Evolutionary conservation across 2,888 invertebrate species (phyloP).

Genomic region (Erynnis tages): DNA sequence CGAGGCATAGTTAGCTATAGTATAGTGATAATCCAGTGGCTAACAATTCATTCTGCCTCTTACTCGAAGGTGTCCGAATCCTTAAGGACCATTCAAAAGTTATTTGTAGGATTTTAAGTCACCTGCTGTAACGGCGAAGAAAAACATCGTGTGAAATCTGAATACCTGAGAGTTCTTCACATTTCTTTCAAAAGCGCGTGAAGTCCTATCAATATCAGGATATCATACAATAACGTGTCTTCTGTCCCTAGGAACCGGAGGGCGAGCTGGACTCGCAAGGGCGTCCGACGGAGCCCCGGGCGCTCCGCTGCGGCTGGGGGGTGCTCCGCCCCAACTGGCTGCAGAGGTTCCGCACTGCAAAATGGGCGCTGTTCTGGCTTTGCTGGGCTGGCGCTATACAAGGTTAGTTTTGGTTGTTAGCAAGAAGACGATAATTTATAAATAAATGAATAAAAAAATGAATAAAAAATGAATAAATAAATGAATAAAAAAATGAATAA

Average conservation of each 20-base stretch:
- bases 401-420: slow-evolving; percentile 71
- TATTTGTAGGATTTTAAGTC: too few relatives aligned
- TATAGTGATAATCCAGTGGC: too few relatives aligned
- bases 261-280: slow-evolving; percentile 32
- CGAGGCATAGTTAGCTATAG: too few relatives aligned
- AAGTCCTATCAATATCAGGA: background rate
- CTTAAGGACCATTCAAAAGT: too few relatives aligned
- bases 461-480: background rate
- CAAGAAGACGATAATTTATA: background rate
- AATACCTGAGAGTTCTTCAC: too few relatives aligned
- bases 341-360: slow-evolving; percentile 86
- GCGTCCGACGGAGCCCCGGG: slow-evolving; percentile 32
- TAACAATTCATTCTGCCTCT: too few relatives aligned
- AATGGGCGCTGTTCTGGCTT: slow-evolving; percentile 90
- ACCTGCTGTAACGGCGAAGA: too few relatives aligned
- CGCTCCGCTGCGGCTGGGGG: slow-evolving; percentile 85
- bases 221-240: background rate
- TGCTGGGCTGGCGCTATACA: slow-evolving; percentile 91
- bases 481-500: too few relatives aligned
- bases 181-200: too few relatives aligned
- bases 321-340: slow-evolving; percentile 83
- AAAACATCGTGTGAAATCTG: too few relatives aligned
- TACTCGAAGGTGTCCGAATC: too few relatives aligned
- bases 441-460: background rate
- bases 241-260: slow-evolving; percentile 42